Conservation (phyloP, 1,140 invertebrate genomes). For the Drosophila serrata region DNA sequence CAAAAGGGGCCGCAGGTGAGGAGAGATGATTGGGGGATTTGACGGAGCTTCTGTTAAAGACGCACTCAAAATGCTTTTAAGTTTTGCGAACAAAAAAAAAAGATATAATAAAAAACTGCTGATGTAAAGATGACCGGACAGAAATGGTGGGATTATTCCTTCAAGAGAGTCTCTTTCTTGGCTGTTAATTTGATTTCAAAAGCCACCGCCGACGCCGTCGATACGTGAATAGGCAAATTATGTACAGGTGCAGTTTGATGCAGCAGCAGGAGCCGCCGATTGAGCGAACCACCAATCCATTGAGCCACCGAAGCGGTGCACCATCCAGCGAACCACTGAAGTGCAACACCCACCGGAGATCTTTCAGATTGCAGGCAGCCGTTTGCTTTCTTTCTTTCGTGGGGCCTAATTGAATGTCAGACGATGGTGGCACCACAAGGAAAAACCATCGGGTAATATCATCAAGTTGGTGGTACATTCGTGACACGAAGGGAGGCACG, state of each 20-base stretch:
- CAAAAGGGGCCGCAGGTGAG: constrained; percentile 1
- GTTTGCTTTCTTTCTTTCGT: constrained; percentile 51
- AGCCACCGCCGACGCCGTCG: constrained; percentile 51
- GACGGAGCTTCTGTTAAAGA: constrained; percentile 70
- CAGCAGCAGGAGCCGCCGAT: constrained; percentile 40
- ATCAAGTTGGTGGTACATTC: neutral
- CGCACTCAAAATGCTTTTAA: constrained; percentile 78
- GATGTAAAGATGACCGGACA: constrained; percentile 75
- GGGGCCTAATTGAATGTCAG: constrained; percentile 74
- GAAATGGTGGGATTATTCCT: constrained; percentile 57
- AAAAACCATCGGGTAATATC: constrained; percentile 11
- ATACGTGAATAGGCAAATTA: constrained; percentile 77
- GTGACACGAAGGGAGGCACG: constrained; percentile 24
- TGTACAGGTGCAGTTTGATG: constrained; percentile 61
- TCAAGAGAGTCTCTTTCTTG: constrained; percentile 26
- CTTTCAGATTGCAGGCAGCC: constrained; percentile 60
- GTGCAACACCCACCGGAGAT: constrained; percentile 67
- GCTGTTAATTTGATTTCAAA: constrained; percentile 78
- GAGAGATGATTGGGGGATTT: neutral
- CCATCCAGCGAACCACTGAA: constrained; percentile 43
- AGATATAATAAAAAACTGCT: constrained; percentile 36
- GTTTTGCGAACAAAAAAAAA: constrained; percentile 55
- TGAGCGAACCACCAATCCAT: constrained; percentile 11
- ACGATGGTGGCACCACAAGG: constrained; percentile 28
- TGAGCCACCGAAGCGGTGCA: constrained; percentile 36